Evolutionary conservation across 1,140 invertebrate genomes (phyloP).

Genomic region (Oreohelix idahoensis): DNA sequence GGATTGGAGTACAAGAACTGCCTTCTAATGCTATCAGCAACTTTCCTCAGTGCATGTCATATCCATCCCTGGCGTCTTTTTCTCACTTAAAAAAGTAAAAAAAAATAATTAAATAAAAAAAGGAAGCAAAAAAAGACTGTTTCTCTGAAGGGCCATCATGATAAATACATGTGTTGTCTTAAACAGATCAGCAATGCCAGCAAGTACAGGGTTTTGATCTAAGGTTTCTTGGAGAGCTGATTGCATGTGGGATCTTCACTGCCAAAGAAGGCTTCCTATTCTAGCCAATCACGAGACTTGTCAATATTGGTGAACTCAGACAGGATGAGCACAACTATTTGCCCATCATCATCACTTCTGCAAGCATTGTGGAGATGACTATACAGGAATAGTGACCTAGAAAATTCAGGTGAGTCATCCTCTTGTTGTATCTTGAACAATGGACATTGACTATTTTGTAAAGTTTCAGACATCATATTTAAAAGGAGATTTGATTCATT

Average conservation of each 20-base stretch:
- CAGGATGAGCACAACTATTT: constrained; percentile 94
- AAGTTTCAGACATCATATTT: too few relatives aligned
- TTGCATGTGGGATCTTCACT: constrained; percentile 89
- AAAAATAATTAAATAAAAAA: too few relatives aligned
- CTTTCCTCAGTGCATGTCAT: too few relatives aligned
- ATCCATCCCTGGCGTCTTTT: too few relatives aligned
- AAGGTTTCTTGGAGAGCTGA: constrained; percentile 93
- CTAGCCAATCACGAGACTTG: constrained; percentile 87
- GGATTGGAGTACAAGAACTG: too few relatives aligned
- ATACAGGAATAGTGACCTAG: constrained; percentile 81
- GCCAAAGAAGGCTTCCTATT: constrained; percentile 89
- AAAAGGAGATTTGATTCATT: too few relatives aligned
- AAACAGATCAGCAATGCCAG: constrained; percentile 81
- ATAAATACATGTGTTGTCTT: background rate
- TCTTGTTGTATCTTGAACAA: too few relatives aligned
- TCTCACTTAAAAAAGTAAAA: too few relatives aligned
- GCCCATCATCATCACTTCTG: constrained; percentile 94
- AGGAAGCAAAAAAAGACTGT: too few relatives aligned
- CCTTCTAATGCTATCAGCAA: too few relatives aligned
- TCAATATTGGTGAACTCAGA: constrained; percentile 90
- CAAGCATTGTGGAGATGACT: constrained; percentile 95
- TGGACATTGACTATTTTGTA: too few relatives aligned
- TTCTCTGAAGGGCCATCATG: too few relatives aligned
- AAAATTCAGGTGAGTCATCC: constrained; percentile 64
- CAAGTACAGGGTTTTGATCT: constrained; percentile 83